phyloP scores from a whole-genome alignment of 1,140 invertebrate species.

The Lepidurus arcticus region DNA sequence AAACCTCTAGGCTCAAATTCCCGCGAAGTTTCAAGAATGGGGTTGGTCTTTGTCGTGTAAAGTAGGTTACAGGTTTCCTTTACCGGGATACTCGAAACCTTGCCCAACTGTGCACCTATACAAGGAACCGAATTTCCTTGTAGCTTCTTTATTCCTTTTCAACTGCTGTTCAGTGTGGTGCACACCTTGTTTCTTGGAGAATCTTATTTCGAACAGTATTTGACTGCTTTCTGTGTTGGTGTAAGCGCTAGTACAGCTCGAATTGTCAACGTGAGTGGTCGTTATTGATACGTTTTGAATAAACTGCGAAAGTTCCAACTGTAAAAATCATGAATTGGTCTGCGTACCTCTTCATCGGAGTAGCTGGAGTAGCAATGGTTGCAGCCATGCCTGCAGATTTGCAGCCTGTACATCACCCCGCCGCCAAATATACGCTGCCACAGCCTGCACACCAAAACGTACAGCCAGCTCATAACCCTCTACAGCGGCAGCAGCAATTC shows the following conservation, averaged over 20 bases:
- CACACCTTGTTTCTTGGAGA: no score
- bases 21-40: conserved; percentile 6
- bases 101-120: neutral
- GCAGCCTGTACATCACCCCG: neutral
- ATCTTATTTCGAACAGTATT: no score
- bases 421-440: neutral
- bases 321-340: neutral
- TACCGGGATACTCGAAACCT: neutral
- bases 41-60: conserved; percentile 21
- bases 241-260: no score
- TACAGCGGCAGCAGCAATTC: conserved; percentile 25
- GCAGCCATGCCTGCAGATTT: neutral
- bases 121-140: neutral
- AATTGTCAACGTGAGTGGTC: no score
- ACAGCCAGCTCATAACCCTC: neutral
- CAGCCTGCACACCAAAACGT: neutral
- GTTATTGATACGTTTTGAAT: no score
- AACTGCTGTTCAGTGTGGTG: neutral
- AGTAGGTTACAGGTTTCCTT: conserved; percentile 15
- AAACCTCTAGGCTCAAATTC: neutral
- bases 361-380: neutral
- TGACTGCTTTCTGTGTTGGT: no score
- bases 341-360: neutral
- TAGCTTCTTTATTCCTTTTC: conserved; percentile 4
- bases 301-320: neutral